Percentiles rank a stretch among this genome's conserved stretches.
Evolutionary conservation across 1,140 invertebrate species (phyloP).

Genomic region (Neodiprion lecontei): DNA sequence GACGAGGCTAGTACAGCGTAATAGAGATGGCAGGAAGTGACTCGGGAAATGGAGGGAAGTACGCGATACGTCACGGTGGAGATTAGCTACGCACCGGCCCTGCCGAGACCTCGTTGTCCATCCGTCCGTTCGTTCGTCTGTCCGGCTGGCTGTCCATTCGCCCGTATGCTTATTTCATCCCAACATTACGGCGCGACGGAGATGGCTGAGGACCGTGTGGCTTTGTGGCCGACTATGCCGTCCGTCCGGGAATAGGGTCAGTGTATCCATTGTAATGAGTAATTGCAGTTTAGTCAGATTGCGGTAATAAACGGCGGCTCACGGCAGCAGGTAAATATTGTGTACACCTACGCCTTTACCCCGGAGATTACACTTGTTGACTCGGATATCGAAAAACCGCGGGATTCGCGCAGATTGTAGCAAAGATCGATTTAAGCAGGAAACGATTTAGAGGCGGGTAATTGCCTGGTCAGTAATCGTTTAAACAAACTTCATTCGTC

Average conservation of each 20-base stretch:
- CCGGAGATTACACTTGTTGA: too few relatives aligned
- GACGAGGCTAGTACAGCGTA: neutral
- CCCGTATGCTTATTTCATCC: conserved; percentile 27
- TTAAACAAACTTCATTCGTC: too few relatives aligned
- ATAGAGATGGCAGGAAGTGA: neutral
- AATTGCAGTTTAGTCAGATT: conserved; percentile 46
- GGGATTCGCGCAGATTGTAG: too few relatives aligned
- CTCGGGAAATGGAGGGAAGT: conserved; percentile 6
- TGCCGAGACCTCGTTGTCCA: conserved; percentile 19
- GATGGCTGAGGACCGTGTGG: conserved; percentile 31
- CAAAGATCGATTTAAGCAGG: too few relatives aligned
- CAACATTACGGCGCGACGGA: conserved; percentile 26
- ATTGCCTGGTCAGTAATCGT: too few relatives aligned
- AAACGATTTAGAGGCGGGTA: too few relatives aligned
- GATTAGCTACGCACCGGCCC: conserved; percentile 14
- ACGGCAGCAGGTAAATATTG: conserved; percentile 18
- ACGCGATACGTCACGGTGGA: neutral
- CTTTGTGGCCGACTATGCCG: conserved; percentile 39
- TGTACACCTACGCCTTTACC: too few relatives aligned
- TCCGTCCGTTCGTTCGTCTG: neutral
- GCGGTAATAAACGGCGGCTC: conserved; percentile 42
- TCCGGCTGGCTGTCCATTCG: conserved; percentile 20
- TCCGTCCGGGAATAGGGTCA: conserved; percentile 40
- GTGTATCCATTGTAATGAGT: conserved; percentile 42
- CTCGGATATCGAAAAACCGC: too few relatives aligned